Evolutionary conservation across 2,888 invertebrate genomes (phyloP).

Genomic region (Ectropis crepuscularia): DNA sequence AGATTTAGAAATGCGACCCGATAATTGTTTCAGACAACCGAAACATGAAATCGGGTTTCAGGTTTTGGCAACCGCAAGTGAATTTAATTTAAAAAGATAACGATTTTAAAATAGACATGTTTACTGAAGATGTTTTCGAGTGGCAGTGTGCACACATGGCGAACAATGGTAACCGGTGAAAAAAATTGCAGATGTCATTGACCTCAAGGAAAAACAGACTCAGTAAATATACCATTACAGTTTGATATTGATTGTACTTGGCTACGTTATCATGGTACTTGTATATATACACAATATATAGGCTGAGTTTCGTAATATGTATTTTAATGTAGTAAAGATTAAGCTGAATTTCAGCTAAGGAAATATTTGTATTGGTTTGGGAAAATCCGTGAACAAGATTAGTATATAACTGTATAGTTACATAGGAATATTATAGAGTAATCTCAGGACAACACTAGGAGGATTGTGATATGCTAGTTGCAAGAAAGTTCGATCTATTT

Average conservation of each 20-base stretch:
- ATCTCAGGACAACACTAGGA: too few relatives aligned
- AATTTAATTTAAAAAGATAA: slow-evolving; percentile 10
- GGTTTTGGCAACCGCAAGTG: slow-evolving; percentile 2
- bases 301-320: not conserved
- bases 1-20: not conserved
- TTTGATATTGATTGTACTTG: not conserved
- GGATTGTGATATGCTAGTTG: too few relatives aligned
- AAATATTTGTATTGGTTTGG: slow-evolving; percentile 3
- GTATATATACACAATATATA: too few relatives aligned
- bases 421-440: too few relatives aligned
- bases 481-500: too few relatives aligned
- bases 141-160: slow-evolving; percentile 9
- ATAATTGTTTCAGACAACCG: not conserved
- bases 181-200: slow-evolving; percentile 14
- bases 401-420: not conserved
- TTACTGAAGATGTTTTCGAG: slow-evolving; percentile 8
- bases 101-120: slow-evolving; percentile 14
- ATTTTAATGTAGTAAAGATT: not conserved
- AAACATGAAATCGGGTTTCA: not conserved
- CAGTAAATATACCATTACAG: not conserved
- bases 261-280: too few relatives aligned
- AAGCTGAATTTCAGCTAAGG: not conserved
- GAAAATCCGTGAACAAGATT: not conserved
- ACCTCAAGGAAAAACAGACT: slow-evolving; percentile 12
- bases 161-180: not conserved